Evolutionary conservation across 2,888 invertebrate species (phyloP).

Genomic region (Corythucha ciliata): DNA sequence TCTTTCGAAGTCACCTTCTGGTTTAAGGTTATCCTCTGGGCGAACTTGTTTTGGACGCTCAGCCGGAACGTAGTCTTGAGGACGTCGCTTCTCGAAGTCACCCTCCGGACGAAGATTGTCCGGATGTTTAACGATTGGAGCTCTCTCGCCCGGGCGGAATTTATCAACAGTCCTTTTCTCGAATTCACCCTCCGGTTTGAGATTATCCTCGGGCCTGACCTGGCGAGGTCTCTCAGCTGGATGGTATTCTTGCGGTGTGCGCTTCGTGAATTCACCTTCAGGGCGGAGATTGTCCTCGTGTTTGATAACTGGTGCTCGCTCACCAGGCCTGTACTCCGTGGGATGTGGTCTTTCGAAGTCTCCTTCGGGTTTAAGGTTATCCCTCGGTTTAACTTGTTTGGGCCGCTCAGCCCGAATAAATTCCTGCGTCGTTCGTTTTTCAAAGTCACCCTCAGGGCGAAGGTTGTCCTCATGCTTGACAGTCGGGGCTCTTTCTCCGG

Average conservation of each 20-base stretch:
- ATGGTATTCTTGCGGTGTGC: conserved; percentile 39
- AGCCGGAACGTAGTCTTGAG: conserved; percentile 41
- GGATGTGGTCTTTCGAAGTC: conserved; percentile 41
- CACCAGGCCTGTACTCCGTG: conserved; percentile 40
- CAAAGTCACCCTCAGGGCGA: conserved; percentile 50
- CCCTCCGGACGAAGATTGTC: conserved; percentile 41
- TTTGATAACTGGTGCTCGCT: conserved; percentile 43
- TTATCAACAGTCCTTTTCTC: conserved; percentile 37
- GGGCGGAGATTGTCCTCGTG: conserved; percentile 45
- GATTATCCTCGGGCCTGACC: too few relatives aligned
- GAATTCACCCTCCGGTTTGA: conserved; percentile 37
- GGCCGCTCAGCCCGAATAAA: conserved; percentile 41
- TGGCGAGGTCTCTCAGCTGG: conserved; percentile 39
- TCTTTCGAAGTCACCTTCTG: conserved; percentile 49
- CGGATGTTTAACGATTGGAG: conserved; percentile 34
- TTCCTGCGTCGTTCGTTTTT: conserved; percentile 39
- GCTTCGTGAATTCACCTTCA: conserved; percentile 43
- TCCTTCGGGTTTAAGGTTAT: conserved; percentile 50
- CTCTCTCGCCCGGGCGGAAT: conserved; percentile 43
- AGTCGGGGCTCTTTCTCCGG: conserved; percentile 26
- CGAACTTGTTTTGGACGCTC: conserved; percentile 43
- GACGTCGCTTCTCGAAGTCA: conserved; percentile 45
- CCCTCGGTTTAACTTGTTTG: conserved; percentile 42
- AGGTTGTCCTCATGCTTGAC: conserved; percentile 46
- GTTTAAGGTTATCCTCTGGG: conserved; percentile 47